Conservation (phyloP, 2,797 vertebrate genomes). For the Enteromius unitaeniatus region DNA sequence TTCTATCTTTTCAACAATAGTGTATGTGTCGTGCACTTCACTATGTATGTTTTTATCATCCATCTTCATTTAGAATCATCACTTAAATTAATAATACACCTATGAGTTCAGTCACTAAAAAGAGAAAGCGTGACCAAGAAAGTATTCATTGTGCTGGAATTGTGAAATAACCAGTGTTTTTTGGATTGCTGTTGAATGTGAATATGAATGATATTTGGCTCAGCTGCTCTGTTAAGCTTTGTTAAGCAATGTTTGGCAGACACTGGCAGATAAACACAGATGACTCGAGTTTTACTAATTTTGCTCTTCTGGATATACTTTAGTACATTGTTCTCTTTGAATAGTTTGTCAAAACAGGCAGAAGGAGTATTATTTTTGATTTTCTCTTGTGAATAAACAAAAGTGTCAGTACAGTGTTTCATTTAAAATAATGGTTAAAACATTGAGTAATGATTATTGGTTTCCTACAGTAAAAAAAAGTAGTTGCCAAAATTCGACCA, state of each 20-base stretch:
- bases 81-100: neutral
- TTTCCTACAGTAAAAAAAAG: no score
- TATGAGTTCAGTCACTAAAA: neutral
- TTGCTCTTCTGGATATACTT: neutral
- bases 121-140: neutral
- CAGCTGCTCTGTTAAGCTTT: conserved; percentile 9
- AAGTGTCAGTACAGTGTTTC: neutral
- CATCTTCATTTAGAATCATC: neutral
- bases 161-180: neutral
- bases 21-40: neutral
- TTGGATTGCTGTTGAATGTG: neutral
- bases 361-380: neutral
- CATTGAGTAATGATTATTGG: neutral
- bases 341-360: neutral
- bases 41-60: neutral
- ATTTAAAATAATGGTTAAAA: neutral
- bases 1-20: neutral
- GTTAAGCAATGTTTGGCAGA: conserved; percentile 25
- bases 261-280: conserved; percentile 5
- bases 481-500: no score
- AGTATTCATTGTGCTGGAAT: neutral
- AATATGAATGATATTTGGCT: conserved; percentile 20
- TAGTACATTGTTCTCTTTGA: neutral
- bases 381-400: neutral
- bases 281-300: neutral